Percentiles rank a stretch among this genome's conserved stretches.
Conservation (phyloP, 2,797 vertebrate species). For the Distichodus sexfasciatus region DNA sequence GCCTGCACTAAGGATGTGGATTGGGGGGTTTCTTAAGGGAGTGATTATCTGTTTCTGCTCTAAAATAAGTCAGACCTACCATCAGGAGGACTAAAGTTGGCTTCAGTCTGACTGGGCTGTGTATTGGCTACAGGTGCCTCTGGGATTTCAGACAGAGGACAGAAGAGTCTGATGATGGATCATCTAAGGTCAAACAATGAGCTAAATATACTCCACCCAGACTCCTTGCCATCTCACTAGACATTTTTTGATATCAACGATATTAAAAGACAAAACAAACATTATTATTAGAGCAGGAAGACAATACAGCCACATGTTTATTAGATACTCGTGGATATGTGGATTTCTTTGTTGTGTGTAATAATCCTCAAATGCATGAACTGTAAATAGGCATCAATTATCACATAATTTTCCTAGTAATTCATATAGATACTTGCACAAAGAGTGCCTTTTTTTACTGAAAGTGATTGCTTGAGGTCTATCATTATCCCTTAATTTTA, state of each 20-base stretch:
- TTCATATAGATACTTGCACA: not conserved
- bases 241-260: constrained; percentile 6
- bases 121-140: constrained; percentile 65
- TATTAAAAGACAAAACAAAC: constrained; percentile 9
- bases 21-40: constrained; percentile 71
- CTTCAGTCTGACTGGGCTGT: constrained; percentile 65
- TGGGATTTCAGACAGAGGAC: constrained; percentile 53
- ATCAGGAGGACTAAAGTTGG: constrained; percentile 61
- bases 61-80: constrained; percentile 64
- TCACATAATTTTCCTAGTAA: not conserved
- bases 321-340: not conserved
- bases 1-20: constrained; percentile 68
- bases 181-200: constrained; percentile 52
- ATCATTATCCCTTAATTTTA: too few relatives aligned
- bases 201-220: constrained; percentile 41
- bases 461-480: too few relatives aligned
- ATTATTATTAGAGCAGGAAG: constrained; percentile 21
- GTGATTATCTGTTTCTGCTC: constrained; percentile 66
- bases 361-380: too few relatives aligned
- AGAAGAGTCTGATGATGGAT: constrained; percentile 42
- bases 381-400: too few relatives aligned
- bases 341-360: not conserved
- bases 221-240: constrained; percentile 40
- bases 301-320: not conserved
- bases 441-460: too few relatives aligned